Evolutionary conservation across 2,888 invertebrate genomes (phyloP).

Genomic region (Bombyx huttoni): DNA sequence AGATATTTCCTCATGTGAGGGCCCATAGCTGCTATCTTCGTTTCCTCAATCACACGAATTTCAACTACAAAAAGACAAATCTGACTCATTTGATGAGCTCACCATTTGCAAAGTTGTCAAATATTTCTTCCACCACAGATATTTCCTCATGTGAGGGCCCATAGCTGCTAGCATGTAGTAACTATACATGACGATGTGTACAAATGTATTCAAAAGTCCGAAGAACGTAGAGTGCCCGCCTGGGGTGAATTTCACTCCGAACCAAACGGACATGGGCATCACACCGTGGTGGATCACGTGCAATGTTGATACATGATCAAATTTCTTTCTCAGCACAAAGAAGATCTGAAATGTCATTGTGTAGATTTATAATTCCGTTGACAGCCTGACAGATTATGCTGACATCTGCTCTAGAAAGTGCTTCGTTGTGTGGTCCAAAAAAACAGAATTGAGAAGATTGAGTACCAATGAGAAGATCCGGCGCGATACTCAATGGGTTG

Average conservation of each 20-base stretch:
- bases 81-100: conserved; percentile 11
- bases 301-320: conserved; percentile 91
- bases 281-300: conserved; percentile 98
- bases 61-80: no score
- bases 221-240: conserved; percentile 98
- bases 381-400: no score
- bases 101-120: conserved; percentile 94
- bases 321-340: conserved; percentile 95
- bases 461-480: no score
- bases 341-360: conserved; percentile 77
- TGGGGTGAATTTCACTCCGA: conserved; percentile 96
- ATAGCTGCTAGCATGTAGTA: conserved; percentile 94
- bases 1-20: conserved; percentile 87
- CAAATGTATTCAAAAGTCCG: conserved; percentile 93
- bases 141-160: conserved; percentile 88
- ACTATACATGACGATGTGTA: conserved; percentile 97
- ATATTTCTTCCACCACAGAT: conserved; percentile 97
- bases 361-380: no score
- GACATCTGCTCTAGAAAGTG: no score
- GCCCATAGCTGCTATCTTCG: conserved; percentile 84
- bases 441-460: no score
- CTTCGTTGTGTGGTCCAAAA: no score
- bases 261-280: conserved; percentile 98
- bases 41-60: no score
- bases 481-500: no score